Conservation (phyloP, 2,797 vertebrate species). For the Sebastes oblongus region DNA sequence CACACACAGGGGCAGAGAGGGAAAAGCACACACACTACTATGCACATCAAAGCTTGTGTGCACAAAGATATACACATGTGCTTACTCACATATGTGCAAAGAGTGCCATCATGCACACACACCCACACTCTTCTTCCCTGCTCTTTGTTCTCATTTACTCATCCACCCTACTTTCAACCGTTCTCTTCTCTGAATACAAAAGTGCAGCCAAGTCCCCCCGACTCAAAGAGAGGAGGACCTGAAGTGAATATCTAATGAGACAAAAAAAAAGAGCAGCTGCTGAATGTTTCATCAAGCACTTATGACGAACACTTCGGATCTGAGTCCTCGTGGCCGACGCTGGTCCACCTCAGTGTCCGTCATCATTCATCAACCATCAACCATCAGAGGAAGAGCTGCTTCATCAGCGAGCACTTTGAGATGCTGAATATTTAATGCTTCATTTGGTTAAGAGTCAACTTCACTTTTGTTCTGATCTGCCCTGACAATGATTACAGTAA, state of each 20-base stretch:
- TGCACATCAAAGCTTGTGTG: conserved; percentile 26
- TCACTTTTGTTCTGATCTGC: conserved; percentile 34
- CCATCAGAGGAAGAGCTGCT: conserved; percentile 37
- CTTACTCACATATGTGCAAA: conserved; percentile 1
- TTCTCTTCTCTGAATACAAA: conserved; percentile 44
- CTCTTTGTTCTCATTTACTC: conserved; percentile 10
- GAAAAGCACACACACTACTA: not conserved
- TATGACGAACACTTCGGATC: conserved; percentile 45
- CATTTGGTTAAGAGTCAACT: conserved; percentile 29
- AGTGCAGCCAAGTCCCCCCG: conserved; percentile 2
- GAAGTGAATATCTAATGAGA: conserved; percentile 49
- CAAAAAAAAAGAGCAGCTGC: conserved; percentile 23
- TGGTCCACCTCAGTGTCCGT: conserved; percentile 12
- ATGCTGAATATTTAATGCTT: conserved; percentile 53
- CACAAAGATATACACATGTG: not conserved
- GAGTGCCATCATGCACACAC: not conserved
- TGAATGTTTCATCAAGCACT: conserved; percentile 72
- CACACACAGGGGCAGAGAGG: not conserved
- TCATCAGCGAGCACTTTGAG: conserved; percentile 43
- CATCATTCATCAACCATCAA: conserved; percentile 43
- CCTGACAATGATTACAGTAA: conserved; percentile 3
- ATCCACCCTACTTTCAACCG: conserved; percentile 3
- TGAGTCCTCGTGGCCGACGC: conserved; percentile 10
- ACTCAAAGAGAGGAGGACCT: conserved; percentile 20
- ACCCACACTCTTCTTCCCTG: not conserved